Evolutionary conservation across 1,140 invertebrate genomes (phyloP).

Genomic region (Drosophila parabipectinata): DNA sequence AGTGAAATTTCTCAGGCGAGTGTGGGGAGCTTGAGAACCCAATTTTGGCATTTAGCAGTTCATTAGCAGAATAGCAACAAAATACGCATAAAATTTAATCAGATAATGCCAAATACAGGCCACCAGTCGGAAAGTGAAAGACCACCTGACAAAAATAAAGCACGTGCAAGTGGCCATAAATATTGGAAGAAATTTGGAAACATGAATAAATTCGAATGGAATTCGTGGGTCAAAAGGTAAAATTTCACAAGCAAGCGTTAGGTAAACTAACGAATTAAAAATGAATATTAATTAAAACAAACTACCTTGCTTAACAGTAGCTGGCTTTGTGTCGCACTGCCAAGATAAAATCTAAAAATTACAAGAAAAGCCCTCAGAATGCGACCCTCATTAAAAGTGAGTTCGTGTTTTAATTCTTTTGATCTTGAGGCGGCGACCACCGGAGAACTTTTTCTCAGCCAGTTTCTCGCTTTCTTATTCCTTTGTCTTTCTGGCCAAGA

Average conservation of each 20-base stretch:
- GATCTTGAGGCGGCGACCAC: slow-evolving; percentile 38
- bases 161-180: slow-evolving; percentile 15
- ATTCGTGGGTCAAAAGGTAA: neutral
- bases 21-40: slow-evolving; percentile 29
- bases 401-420: slow-evolving; percentile 43
- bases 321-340: slow-evolving; percentile 13
- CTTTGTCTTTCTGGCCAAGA: slow-evolving; percentile 49
- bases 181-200: slow-evolving; percentile 22
- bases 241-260: neutral
- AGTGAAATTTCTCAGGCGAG: slow-evolving; percentile 65
- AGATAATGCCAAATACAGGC: slow-evolving; percentile 40
- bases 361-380: neutral
- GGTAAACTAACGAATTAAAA: neutral
- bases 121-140: slow-evolving; percentile 58
- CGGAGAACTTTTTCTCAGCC: slow-evolving; percentile 48
- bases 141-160: slow-evolving; percentile 3
- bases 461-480: slow-evolving; percentile 34
- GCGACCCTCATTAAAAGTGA: slow-evolving; percentile 33
- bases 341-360: slow-evolving; percentile 22
- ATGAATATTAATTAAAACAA: neutral
- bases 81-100: slow-evolving; percentile 60
- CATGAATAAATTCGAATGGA: neutral
- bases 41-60: slow-evolving; percentile 74
- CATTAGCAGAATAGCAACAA: slow-evolving; percentile 48
- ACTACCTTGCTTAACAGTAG: too few species aligned